Percentiles rank a stretch among this genome's conserved stretches.
Evolutionary conservation across 2,797 vertebrate species (phyloP).

Genomic region (Xiphophorus birchmanni): DNA sequence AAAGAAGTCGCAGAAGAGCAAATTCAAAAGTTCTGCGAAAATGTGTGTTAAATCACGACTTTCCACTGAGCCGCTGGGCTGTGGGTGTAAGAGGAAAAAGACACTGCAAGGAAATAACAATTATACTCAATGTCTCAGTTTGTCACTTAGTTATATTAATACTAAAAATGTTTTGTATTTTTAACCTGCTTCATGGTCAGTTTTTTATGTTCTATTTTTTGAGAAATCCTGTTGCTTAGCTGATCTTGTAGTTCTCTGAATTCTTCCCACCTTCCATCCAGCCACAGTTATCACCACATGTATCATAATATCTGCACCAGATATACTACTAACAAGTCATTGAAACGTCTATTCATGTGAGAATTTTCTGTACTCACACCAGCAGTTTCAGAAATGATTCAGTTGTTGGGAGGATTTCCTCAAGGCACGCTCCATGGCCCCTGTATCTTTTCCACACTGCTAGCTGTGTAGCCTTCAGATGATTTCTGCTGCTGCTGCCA

Average conservation of each 20-base stretch:
- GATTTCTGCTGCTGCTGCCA: too few relatives aligned
- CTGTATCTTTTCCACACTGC: too few relatives aligned
- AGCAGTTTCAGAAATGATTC: background rate
- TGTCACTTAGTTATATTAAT: background rate
- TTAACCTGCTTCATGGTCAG: background rate
- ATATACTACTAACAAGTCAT: background rate
- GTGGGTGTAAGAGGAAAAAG: background rate
- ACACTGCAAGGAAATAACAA: background rate
- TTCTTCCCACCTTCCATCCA: background rate
- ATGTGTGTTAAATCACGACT: background rate
- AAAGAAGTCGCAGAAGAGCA: background rate
- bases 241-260: background rate
- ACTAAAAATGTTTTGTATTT: background rate
- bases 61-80: conserved; percentile 5
- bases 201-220: background rate
- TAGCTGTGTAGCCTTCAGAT: too few relatives aligned
- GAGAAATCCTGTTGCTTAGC: background rate
- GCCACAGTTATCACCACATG: background rate
- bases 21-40: conserved; percentile 13
- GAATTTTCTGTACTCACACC: background rate
- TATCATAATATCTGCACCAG: background rate
- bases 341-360: background rate
- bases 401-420: too few relatives aligned
- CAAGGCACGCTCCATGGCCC: too few relatives aligned
- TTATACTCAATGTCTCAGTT: background rate